Evolutionary conservation across 1,140 invertebrate genomes (phyloP), one percentile per base, ranked within the genome.

Genomic region (Nymphalis io): DNA sequence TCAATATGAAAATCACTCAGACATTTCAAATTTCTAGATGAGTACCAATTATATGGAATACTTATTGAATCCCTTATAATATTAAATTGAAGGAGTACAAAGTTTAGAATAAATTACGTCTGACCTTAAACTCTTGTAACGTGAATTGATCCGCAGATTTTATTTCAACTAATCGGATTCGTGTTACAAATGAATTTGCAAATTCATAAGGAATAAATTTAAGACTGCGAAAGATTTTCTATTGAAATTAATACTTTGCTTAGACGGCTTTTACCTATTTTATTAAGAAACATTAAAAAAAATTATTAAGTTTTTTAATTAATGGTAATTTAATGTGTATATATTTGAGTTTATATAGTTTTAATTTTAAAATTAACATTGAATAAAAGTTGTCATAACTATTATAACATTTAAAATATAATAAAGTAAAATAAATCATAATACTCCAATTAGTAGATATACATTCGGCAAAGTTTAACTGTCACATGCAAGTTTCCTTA

Each of bases 211-310:
- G 23, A 55, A 55, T 15, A 55, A 23, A 55, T 55, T 55, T 21
- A 27, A 13, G 23, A 27, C 13, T 5, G 6, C 20, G 21, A 27
- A 27, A 55, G 51, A n/a, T 44, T 44, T 55, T 55, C 21, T 27
- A 55, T 55, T 27, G 51, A 55, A 27, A 55, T 55, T 55, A 55
- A 55, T 55, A 55, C 23, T 15, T 51, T 27, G 15, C 20, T 13
- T 15, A n/a, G 15, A 3, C 51, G 12, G 16, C 23, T 4, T 55
- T 55, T 55, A n/a, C 21, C 12, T 51, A 51, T 70, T 69, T 60
- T 67, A 68, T 73, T 51, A 65, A 18, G 40, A 46, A 59, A 42
- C 39, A 48, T 48, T 15, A 44, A 62, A 62, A 46, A 48, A 38
- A 53, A 40, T 51, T 51, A 42, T 70, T 53, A 33, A 33, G 5